These are phyloP conservation scores for Campylomormyrus tamandua DNA, from an alignment of 2,113 vertebrate species.

Conservation along the genomic window DNA sequence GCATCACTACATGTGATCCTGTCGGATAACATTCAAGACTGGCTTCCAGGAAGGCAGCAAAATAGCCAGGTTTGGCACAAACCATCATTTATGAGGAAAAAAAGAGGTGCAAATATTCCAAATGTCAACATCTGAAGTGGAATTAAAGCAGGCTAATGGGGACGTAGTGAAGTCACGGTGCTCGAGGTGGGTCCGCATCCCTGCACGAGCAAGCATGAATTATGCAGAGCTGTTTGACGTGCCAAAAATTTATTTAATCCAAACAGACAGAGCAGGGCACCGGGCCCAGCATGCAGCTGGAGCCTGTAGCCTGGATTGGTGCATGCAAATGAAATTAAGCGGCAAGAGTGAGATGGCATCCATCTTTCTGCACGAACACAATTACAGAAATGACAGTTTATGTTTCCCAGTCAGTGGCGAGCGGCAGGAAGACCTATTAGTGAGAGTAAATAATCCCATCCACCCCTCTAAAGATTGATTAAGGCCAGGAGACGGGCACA, in stretches of 20 bases:
- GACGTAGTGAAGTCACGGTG: background rate
- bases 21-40: background rate
- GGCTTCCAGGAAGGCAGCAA: background rate
- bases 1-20: too few species aligned
- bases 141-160: slow-evolving; percentile 15
- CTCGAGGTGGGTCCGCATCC: background rate
- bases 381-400: slow-evolving; percentile 51
- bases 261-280: slow-evolving; percentile 33
- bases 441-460: slow-evolving; percentile 67
- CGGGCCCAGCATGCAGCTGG: slow-evolving; percentile 33
- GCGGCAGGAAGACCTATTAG: slow-evolving; percentile 63
- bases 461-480: slow-evolving; percentile 62
- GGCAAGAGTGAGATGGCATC: slow-evolving; percentile 30
- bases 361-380: slow-evolving; percentile 44
- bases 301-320: slow-evolving; percentile 22
- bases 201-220: slow-evolving; percentile 26
- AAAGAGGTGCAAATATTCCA: background rate
- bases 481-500: slow-evolving; percentile 42
- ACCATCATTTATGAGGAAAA: background rate
- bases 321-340: slow-evolving; percentile 47
- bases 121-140: background rate
- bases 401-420: slow-evolving; percentile 40
- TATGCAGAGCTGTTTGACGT: slow-evolving; percentile 19
- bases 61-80: background rate
- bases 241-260: slow-evolving; percentile 32